phyloP scores from a whole-genome alignment of 2,888 invertebrate species.

The Pogonocherus hispidulus region DNA sequence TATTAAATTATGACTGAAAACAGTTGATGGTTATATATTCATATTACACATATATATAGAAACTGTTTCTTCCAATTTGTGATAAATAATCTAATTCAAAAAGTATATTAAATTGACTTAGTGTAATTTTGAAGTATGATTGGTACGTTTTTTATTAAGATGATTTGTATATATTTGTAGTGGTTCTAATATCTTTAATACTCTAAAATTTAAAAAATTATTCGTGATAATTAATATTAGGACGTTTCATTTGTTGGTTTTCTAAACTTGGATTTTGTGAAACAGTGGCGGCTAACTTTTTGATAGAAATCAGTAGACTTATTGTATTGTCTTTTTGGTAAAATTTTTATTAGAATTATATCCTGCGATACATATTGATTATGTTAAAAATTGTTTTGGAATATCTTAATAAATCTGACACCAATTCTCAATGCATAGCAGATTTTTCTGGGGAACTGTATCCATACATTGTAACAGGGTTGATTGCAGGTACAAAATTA shows the following conservation, averaged over 20 bases:
- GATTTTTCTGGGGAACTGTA: too few species aligned
- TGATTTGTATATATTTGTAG: slow-evolving; percentile 21
- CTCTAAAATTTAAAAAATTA: slow-evolving; percentile 22
- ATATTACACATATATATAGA: slow-evolving; percentile 17
- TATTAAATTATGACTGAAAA: slow-evolving; percentile 29
- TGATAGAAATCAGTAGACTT: not conserved
- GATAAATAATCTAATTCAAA: slow-evolving; percentile 37
- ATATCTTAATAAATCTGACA: too few species aligned
- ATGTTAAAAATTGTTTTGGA: too few species aligned
- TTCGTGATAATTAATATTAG: slow-evolving; percentile 28
- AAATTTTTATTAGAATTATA: too few species aligned
- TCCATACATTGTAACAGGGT: too few species aligned
- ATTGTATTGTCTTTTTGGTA: too few species aligned
- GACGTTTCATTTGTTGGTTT: slow-evolving; percentile 8
- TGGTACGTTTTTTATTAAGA: slow-evolving; percentile 1
- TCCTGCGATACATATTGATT: not conserved
- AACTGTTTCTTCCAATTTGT: slow-evolving; percentile 44
- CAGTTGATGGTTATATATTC: slow-evolving; percentile 21
- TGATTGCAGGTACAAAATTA: too few species aligned
- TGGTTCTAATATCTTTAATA: slow-evolving; percentile 21
- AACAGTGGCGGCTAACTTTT: too few species aligned
- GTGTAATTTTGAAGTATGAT: slow-evolving; percentile 9
- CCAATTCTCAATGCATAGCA: too few species aligned
- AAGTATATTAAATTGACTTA: slow-evolving; percentile 22
- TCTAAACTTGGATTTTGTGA: not conserved